Percentiles rank a stretch among this genome's conserved stretches.
Evolutionary conservation across 2,888 invertebrate genomes (phyloP).

Genomic region (Polyommatus icarus): DNA sequence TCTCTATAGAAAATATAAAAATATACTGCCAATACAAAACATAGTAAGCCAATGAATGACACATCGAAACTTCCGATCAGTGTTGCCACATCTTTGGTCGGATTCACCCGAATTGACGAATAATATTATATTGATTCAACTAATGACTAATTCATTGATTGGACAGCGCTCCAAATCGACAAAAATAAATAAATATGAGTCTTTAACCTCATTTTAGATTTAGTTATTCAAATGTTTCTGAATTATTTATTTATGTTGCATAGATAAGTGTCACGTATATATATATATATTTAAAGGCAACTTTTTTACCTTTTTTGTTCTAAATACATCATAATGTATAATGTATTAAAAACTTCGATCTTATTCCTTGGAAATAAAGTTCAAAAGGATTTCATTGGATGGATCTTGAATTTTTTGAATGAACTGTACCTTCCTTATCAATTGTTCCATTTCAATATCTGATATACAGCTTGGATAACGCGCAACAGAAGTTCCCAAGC

Average conservation of each 20-base stretch:
- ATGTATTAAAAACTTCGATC: too few relatives aligned
- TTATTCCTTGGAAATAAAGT: too few relatives aligned
- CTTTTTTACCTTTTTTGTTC: not conserved
- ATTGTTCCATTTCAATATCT: not conserved
- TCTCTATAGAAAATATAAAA: constrained; percentile 13
- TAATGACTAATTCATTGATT: constrained; percentile 14
- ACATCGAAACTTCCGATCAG: not conserved
- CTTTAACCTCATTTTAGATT: constrained; percentile 8
- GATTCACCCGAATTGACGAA: not conserved
- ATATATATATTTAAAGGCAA: not conserved
- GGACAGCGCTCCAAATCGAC: not conserved
- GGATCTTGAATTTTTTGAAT: too few relatives aligned
- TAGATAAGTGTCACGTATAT: not conserved
- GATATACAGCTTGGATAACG: not conserved
- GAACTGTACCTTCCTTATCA: too few relatives aligned
- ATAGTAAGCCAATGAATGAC: not conserved
- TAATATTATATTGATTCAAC: not conserved
- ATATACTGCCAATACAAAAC: not conserved
- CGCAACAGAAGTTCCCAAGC: not conserved
- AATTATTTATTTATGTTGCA: not conserved
- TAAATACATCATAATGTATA: too few relatives aligned
- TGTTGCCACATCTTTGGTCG: not conserved
- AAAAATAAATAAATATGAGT: not conserved
- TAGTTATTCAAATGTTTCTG: not conserved
- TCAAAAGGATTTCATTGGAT: too few relatives aligned